Conservation (phyloP, 2,888 invertebrate genomes). For the Parnassius apollo region DNA sequence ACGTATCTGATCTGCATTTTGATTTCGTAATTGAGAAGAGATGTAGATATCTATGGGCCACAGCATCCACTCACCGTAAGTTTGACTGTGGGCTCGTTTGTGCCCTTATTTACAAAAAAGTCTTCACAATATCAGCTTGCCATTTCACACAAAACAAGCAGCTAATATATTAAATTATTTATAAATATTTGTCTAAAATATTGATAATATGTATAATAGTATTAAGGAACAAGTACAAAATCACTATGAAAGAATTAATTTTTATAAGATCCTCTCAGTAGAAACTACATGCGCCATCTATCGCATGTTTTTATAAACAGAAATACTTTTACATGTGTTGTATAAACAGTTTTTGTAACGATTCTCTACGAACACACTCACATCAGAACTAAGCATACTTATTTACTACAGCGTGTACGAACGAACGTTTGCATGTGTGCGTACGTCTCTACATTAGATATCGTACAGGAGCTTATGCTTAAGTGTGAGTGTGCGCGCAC, state of each 20-base stretch:
- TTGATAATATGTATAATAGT: neutral
- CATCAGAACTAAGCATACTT: constrained; percentile 39
- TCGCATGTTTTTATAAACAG: constrained; percentile 31
- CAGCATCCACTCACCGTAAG: too few relatives aligned
- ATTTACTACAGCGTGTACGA: constrained; percentile 16
- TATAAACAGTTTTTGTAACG: constrained; percentile 6
- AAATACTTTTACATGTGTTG: constrained; percentile 36
- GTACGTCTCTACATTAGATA: constrained; percentile 2
- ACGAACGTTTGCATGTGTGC: constrained; percentile 10
- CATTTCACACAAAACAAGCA: too few relatives aligned
- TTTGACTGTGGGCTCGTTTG: too few relatives aligned
- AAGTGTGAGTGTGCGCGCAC: constrained; percentile 5
- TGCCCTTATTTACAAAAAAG: too few relatives aligned
- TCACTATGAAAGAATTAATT: neutral
- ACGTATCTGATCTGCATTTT: too few relatives aligned
- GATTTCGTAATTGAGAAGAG: too few relatives aligned
- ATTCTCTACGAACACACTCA: constrained; percentile 37
- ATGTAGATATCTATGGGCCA: too few relatives aligned
- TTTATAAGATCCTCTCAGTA: neutral
- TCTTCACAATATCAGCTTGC: too few relatives aligned
- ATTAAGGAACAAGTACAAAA: neutral
- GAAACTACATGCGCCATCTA: constrained; percentile 54
- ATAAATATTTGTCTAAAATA: too few relatives aligned
- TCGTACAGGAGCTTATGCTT: constrained; percentile 4
- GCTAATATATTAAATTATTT: too few relatives aligned